These are phyloP conservation scores for Gandaritis pyraliata DNA, from an alignment of 2,888 invertebrate genomes.

Conservation along the genomic window DNA sequence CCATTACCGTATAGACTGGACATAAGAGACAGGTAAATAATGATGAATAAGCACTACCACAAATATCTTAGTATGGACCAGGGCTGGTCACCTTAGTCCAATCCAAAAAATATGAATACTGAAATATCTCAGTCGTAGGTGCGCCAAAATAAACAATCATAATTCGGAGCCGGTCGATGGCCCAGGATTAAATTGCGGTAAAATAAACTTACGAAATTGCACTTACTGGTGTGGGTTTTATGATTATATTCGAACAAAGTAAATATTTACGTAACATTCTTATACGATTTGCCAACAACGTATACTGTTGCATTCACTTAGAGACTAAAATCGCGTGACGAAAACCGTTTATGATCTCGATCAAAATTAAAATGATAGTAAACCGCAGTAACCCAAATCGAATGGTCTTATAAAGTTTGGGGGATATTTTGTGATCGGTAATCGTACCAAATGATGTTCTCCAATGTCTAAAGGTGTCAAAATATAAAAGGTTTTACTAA, in stretches of 20 bases:
- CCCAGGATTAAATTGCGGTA: conserved; percentile 46
- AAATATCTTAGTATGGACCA: no score
- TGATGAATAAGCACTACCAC: no score
- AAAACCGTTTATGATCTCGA: conserved; percentile 33
- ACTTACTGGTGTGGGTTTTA: conserved; percentile 52
- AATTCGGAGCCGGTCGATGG: conserved; percentile 49
- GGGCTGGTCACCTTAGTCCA: no score
- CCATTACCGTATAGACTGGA: no score
- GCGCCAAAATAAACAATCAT: conserved; percentile 54
- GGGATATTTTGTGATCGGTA: conserved; percentile 50
- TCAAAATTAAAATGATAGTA: conserved; percentile 47
- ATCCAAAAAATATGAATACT: conserved; percentile 11
- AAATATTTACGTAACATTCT: conserved; percentile 42
- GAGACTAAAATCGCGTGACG: conserved; percentile 34
- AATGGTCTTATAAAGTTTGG: conserved; percentile 56
- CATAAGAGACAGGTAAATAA: no score
- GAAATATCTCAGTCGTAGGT: conserved; percentile 19
- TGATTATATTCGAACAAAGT: conserved; percentile 51
- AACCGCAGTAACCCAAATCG: conserved; percentile 53
- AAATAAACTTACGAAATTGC: conserved; percentile 57
- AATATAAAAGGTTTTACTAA: not conserved
- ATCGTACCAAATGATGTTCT: conserved; percentile 48
- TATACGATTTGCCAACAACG: conserved; percentile 38
- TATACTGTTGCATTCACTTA: conserved; percentile 36
- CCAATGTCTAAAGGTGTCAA: conserved; percentile 44